phyloP scores from a whole-genome alignment of 2,888 invertebrate species.

The Julus scandinavius region DNA sequence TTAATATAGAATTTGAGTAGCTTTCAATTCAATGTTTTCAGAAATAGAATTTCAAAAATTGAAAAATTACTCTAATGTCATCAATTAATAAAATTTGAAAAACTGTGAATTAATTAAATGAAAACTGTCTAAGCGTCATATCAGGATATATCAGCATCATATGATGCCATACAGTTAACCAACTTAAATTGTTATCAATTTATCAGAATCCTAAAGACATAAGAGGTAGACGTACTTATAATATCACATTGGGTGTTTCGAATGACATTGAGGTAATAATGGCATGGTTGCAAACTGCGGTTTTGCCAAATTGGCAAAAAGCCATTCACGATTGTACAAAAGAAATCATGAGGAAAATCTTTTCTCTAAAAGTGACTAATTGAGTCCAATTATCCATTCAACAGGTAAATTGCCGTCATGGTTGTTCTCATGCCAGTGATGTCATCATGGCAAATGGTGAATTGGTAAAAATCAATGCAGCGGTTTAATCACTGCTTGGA shows the following conservation, averaged over 20 bases:
- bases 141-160: no score
- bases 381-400: neutral
- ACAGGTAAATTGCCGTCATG: neutral
- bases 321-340: neutral
- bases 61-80: no score
- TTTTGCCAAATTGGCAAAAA: neutral
- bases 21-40: no score
- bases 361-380: neutral
- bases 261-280: neutral
- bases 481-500: neutral
- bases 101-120: no score
- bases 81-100: no score
- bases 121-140: no score
- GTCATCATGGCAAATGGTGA: neutral
- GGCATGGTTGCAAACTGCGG: neutral
- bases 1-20: no score
- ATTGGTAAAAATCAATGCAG: neutral
- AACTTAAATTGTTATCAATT: no score
- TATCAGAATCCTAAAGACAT: no score
- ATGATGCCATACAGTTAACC: no score
- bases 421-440: neutral
- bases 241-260: neutral
- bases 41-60: no score
- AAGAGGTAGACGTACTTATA: neutral
- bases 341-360: neutral